A percentile compares a stretch with the other conserved stretches of the same genome.
These are phyloP conservation scores for Plebejus argus DNA, from an alignment of 2,888 invertebrate species.

Conservation along the genomic window DNA sequence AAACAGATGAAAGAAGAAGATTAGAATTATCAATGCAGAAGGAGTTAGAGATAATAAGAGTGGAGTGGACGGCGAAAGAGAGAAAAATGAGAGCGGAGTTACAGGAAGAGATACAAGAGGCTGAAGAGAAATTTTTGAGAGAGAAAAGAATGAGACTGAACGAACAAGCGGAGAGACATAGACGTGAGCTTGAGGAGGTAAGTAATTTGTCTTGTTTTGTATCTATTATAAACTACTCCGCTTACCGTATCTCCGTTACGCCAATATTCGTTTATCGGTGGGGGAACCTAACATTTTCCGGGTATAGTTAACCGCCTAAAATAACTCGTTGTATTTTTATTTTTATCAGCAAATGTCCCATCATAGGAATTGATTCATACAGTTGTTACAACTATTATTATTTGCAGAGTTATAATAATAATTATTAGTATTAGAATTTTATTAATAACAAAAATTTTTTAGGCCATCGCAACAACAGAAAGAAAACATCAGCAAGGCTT, in stretches of 20 bases:
- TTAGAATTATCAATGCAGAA: slow-evolving; percentile 69
- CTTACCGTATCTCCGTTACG: no score
- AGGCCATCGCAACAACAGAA: slow-evolving; percentile 60
- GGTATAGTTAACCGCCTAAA: no score
- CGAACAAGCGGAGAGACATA: slow-evolving; percentile 70
- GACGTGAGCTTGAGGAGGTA: slow-evolving; percentile 72
- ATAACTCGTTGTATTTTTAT: no score
- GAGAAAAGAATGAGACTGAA: slow-evolving; percentile 68
- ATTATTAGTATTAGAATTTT: no score
- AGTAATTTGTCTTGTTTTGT: slow-evolving; percentile 34
- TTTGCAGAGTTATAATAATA: no score
- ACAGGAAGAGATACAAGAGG: slow-evolving; percentile 73
- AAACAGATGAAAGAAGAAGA: slow-evolving; percentile 63
- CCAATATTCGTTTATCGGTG: no score
- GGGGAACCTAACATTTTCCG: no score
- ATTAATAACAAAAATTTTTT: slow-evolving; percentile 10
- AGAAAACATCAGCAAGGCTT: slow-evolving; percentile 52
- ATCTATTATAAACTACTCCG: no score
- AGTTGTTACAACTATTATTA: no score
- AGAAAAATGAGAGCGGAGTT: slow-evolving; percentile 79
- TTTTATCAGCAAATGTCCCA: no score
- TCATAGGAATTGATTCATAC: no score
- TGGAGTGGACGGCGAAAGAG: slow-evolving; percentile 80
- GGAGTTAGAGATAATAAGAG: slow-evolving; percentile 77
- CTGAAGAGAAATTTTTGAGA: slow-evolving; percentile 68